Evolutionary conservation across 2,797 vertebrate species (phyloP), one percentile per base, ranked within the genome.

Genomic region (Ctenopoma multispine): DNA sequence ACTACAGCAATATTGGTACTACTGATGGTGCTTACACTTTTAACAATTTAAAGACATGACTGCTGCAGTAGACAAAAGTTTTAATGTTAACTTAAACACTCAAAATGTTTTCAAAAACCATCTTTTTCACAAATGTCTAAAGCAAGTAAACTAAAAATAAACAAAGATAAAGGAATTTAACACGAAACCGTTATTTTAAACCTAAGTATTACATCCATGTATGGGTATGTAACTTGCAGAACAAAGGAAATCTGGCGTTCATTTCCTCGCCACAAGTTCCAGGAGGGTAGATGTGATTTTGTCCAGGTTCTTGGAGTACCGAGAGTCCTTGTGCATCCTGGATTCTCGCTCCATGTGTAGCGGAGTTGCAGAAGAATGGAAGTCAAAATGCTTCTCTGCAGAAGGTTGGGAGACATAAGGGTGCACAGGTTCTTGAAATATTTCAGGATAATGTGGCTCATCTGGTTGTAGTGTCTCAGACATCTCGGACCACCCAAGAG

Each of bases 281-380:
- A 94, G 47, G 34, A 92, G 86, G 14, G 92, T 92, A 18, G 84
- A 92, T 56, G 91, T 90, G 47, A 94, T 90, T 79, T 94, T 92
- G 72, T 91, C 87, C 14, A 93, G 84, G 61, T 75, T 94, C 31
- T 84, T 92, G 27, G 90, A 83, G 66, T 72, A 87, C 4, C 69
- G 82, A 6, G 48, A n/a, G 3, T 43, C 74, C 54, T 66, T 72
- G 15, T 72, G 47, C 59, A 73, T 82, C 63, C 75, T 47, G 31
- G 67, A 17, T 48, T 72, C 62, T 17, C 23, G 60, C 13, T 90
- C 86, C 59, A 72, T 72, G 24, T 70, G 75, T 29, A 63, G 72
- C 1, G 78, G 46, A 41, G 77, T 40, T 8, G 81, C 60, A 34
- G 87, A 66, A 7, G 83, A 62, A 29, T 15, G 85, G 3, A 81